Conservation (phyloP, 1,140 invertebrate genomes). For the Cyphomyrmex costatus region DNA sequence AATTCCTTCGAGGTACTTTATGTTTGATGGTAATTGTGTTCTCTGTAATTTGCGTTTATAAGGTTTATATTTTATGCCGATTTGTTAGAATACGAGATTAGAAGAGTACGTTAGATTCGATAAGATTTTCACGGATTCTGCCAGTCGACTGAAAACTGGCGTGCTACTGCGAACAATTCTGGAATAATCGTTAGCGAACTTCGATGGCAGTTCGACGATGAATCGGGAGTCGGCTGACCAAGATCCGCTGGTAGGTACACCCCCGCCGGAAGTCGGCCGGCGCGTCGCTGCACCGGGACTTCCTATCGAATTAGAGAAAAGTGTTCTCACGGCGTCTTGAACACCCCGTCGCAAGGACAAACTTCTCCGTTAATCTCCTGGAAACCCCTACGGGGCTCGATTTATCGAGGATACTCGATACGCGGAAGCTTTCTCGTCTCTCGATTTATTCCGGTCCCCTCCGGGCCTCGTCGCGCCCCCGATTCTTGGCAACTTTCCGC, state of each 20-base stretch:
- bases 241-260: slow-evolving; percentile 64
- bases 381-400: slow-evolving; percentile 75
- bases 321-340: slow-evolving; percentile 75
- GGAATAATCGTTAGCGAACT: slow-evolving; percentile 71
- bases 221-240: slow-evolving; percentile 74
- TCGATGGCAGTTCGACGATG: slow-evolving; percentile 55
- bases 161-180: slow-evolving; percentile 11
- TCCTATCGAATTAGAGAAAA: slow-evolving; percentile 82
- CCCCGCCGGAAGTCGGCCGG: slow-evolving; percentile 67
- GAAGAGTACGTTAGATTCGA: background rate
- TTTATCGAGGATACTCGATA: slow-evolving; percentile 77
- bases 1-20: too few species aligned
- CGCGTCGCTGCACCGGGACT: slow-evolving; percentile 75
- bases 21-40: too few species aligned
- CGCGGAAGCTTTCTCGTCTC: slow-evolving; percentile 67
- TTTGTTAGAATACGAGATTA: too few species aligned
- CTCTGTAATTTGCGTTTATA: too few species aligned
- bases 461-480: background rate
- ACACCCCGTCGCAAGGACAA: slow-evolving; percentile 69
- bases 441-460: slow-evolving; percentile 70
- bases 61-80: too few species aligned
- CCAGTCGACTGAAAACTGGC: background rate
- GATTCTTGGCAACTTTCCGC: slow-evolving; percentile 46
- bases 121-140: background rate
- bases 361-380: slow-evolving; percentile 81